phyloP scores from a whole-genome alignment of 2,113 vertebrate genomes.

The Xiphophorus hellerii region DNA sequence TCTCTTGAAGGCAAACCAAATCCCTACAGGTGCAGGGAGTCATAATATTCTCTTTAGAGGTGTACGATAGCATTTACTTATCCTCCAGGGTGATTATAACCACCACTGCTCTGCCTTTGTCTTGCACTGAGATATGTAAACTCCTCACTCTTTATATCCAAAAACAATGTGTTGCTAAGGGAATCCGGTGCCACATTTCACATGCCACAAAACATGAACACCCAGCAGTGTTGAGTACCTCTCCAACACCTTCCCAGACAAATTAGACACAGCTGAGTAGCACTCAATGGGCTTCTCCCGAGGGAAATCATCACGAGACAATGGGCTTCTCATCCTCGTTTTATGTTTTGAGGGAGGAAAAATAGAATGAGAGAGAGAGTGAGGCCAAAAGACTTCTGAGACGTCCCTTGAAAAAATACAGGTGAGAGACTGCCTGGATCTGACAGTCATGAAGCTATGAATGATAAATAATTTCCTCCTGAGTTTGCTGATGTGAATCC shows the following conservation, averaged over 20 bases:
- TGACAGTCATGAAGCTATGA: constrained; percentile 68
- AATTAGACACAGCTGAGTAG: constrained; percentile 78
- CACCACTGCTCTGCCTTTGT: constrained; percentile 22
- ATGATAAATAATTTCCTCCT: constrained; percentile 77
- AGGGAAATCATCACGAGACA: constrained; percentile 80
- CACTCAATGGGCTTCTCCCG: constrained; percentile 69
- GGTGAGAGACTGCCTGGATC: constrained; percentile 36
- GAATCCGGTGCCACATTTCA: constrained; percentile 59
- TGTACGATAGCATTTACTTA: constrained; percentile 31
- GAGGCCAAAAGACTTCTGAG: constrained; percentile 37
- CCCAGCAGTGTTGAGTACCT: constrained; percentile 66
- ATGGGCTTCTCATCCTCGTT: constrained; percentile 65
- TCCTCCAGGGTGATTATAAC: constrained; percentile 37
- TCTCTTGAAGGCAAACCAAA: constrained; percentile 22
- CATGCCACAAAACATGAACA: constrained; percentile 68
- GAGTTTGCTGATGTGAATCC: constrained; percentile 60
- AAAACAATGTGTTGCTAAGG: constrained; percentile 36
- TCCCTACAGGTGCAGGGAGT: constrained; percentile 11
- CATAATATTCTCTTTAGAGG: constrained; percentile 39
- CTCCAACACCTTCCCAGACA: constrained; percentile 75
- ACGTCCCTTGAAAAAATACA: constrained; percentile 41
- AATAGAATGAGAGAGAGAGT: constrained; percentile 25
- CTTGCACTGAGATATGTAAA: constrained; percentile 25
- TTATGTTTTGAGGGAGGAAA: constrained; percentile 62
- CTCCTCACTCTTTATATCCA: constrained; percentile 41